Evolutionary conservation across 2,888 invertebrate genomes (phyloP), one percentile per base, ranked within the genome.

Genomic region (Hydriomena furcata): DNA sequence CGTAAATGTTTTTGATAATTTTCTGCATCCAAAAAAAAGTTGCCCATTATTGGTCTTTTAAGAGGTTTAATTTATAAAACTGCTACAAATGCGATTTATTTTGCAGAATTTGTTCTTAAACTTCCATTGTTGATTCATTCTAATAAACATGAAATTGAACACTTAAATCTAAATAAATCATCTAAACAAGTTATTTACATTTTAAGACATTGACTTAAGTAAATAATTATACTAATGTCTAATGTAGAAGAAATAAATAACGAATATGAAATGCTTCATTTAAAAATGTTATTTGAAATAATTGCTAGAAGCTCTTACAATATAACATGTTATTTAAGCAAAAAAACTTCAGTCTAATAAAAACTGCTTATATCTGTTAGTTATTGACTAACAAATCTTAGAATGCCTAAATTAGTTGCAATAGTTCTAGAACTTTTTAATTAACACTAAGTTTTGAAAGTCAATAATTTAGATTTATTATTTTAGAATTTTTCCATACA

Each of bases 181-280:
- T 85, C 84, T 87, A 87, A 86, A 87, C 82, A 82, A 84, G 82
- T 80, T 89, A 89, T 89, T 86, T 89, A 89, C 89, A 89, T 69
- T 80, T 34, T 77, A 83, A 75, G 73, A 76, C 84, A 83, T 82
- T 84, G 46, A 47, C 52, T 82, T 40, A 84, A 85, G 85, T 86
- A 87, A 87, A 84, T 79, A 84, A 84, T 84, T 86, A 86, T 71
- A 82, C 84, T 87, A 86, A 83, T 79, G 77, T 80, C 82, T 84
- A 83, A 85, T 76, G 71, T 78, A 83, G 77, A 85, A 82, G 77
- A 82, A 88, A 88, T 88, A 89, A 89, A 88, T 88, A 88, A 88
- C 86, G 82, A 87, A 84, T 85, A 88, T 87, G 86, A 88, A 89
- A 89, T 89, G 85, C 87, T 86, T 78, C 68, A 81, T 82, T 83